Base-by-base conservation (phyloP, 2,888 invertebrate genomes). In the Drosophila formosana region DNA sequence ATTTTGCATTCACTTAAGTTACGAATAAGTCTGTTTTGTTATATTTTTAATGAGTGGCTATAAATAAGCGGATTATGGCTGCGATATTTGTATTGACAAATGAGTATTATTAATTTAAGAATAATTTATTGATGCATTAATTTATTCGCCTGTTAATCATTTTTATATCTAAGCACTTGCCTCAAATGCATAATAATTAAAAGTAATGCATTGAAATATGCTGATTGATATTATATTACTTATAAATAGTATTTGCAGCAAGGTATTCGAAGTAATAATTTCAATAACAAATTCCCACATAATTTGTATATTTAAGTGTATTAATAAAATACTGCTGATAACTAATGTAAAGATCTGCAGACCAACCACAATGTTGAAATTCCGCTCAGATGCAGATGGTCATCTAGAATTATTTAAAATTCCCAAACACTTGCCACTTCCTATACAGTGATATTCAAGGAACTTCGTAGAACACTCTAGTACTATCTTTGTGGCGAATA, bases 1-100 rank as follows among this genome's bases (percentile, higher is more conserved):
- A 71, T 23, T 62, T 50, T 58, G 34, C 41, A 66, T 79, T 85
- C 72, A 30, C 45, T 57, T 30, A 28, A 18, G 6, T 41, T 8
- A 23, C 61, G 41, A 52, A 47, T 55, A 11, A 43, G 45, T n/a
- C 18, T 18, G 32, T 37, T n/a, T 7, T 57, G 7, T 25, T 18
- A 9, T 18, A 43, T 41, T 51, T 39, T 26, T 13, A 13, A 8
- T 55, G 4, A 13, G 13, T 45, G 5, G 3, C n/a, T 13, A 66
- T 34, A 41, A n/a, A 30, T 47, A 37, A 41, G 18, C 41, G 34
- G 32, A n/a, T 45, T 32, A 26, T 37, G 23, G 9, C 18, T 9
- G 41, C 18, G 13, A 53, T 13, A 18, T 1, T 18, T 45, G 7
- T 18, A 11, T 32, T 55, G 52, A 1, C 41, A 55, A 62, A 41